Evolutionary conservation across 1,140 invertebrate species (phyloP), one percentile per base, ranked within the genome.

Genomic region (Archivesica marissinica): DNA sequence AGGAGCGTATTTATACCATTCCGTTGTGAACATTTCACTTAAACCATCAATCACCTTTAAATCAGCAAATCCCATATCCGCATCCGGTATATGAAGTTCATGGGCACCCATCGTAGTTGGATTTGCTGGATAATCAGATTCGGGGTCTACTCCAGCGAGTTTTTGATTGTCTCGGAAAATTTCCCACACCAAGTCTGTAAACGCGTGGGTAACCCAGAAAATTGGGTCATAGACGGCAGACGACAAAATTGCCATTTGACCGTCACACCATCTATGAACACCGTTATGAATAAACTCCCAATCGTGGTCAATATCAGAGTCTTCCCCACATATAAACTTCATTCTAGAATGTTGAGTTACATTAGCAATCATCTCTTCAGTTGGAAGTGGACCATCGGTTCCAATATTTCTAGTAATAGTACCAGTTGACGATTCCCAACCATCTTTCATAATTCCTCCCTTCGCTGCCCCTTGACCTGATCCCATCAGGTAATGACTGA

Each of bases 191-290:
- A 89, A 90, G 82, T 94, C 94, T 52, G 95, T 88, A 86, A 92
- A 94, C 23, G 86, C 66, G 84, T 95, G 94, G 85, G 94, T 93
- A 72, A 94, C 64, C 86, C 92, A 94, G 85, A 94, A 94, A 20
- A 94, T 85, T 0, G 92, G 92, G 83, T 95, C 94, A 74, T 92
- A 93, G 33, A 93, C 85, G 11, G 93, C 88, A 0, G 92, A 93
- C 25, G 88, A 84, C 20, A 93, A 59, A 38, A 84, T 78, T 1
- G 64, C 87, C 89, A 93, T 92, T 61, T 90, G 86, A 1, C 92
- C 93, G 25, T 92, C 92, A 23, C 91, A 72, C 72, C 85, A 92
- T 33, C 87, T 80, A 82, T 93, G 93, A 33, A 89, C 70, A 28
- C 83, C 87, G 23, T 89, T 90, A 72, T 93, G 92, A 52, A 91